phyloP scores from a whole-genome alignment of 2,113 vertebrate genomes.

The Vulpes ferrilata region DNA sequence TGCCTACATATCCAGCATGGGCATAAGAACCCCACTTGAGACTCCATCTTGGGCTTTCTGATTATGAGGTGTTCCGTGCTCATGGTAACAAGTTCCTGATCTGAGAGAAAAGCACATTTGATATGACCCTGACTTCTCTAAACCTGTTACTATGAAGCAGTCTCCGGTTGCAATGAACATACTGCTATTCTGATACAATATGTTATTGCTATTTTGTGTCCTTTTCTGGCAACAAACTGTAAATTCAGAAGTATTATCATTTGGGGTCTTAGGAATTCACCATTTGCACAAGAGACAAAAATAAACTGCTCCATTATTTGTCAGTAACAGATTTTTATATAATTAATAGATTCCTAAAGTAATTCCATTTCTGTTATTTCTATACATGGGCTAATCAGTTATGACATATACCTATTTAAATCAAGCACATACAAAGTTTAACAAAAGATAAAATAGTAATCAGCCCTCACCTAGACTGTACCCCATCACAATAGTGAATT shows the following conservation, averaged over 20 bases:
- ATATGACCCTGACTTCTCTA: background rate
- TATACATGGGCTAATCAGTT: background rate
- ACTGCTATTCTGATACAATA: background rate
- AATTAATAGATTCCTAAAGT: conserved; percentile 12
- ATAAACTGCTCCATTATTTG: background rate
- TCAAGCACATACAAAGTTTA: background rate
- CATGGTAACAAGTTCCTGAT: background rate
- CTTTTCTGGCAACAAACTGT: background rate
- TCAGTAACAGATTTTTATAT: conserved; percentile 17
- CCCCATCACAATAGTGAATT: background rate
- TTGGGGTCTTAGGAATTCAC: background rate
- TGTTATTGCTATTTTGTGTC: background rate
- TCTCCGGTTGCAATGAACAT: background rate
- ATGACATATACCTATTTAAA: background rate
- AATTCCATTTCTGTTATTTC: conserved; percentile 34
- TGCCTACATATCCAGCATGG: background rate
- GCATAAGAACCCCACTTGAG: background rate
- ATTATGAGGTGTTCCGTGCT: background rate
- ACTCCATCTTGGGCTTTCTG: background rate
- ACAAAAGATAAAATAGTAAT: background rate
- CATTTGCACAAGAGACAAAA: conserved; percentile 20
- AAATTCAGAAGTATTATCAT: background rate
- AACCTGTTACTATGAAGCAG: background rate
- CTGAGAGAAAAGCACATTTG: background rate
- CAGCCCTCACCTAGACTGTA: background rate